These are phyloP conservation scores for Aleiodes alternator DNA, from an alignment of 2,888 invertebrate genomes.

Conservation along the genomic window DNA sequence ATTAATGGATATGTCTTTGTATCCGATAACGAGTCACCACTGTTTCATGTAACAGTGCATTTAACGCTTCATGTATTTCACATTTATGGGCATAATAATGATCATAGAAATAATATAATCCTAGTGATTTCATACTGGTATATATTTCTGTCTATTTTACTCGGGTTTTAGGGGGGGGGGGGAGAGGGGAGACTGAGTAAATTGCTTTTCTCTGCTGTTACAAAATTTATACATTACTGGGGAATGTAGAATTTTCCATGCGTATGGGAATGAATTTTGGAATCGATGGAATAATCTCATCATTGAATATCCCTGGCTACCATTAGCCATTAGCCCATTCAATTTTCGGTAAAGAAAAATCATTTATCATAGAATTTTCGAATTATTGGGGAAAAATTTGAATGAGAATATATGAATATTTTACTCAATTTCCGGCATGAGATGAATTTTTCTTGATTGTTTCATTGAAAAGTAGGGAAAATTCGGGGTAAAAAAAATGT, in stretches of 20 bases:
- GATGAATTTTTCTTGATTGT: too few relatives aligned
- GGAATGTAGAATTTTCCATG: too few relatives aligned
- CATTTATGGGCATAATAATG: not conserved
- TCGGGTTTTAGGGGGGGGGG: too few relatives aligned
- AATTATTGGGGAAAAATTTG: not conserved
- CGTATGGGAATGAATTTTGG: too few relatives aligned
- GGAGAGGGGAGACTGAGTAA: too few relatives aligned
- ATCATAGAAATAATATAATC: slow-evolving; percentile 8
- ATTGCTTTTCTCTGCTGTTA: too few relatives aligned
- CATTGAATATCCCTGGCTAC: not conserved
- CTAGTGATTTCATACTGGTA: not conserved
- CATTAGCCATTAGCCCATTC: not conserved
- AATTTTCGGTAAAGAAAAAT: not conserved
- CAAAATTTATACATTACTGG: too few relatives aligned
- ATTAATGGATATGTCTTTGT: slow-evolving; percentile 1
- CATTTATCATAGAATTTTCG: not conserved
- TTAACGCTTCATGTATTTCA: slow-evolving; percentile 9
- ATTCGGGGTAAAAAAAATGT: too few relatives aligned
- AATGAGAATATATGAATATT: not conserved
- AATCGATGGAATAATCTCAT: too few relatives aligned
- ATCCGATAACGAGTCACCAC: slow-evolving; percentile 13
- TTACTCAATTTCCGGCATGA: not conserved
- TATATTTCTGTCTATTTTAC: not conserved
- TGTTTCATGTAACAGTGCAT: slow-evolving; percentile 3
- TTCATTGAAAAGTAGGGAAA: too few relatives aligned